These are phyloP conservation scores for Amphiprion clarkii DNA, from an alignment of 2,797 vertebrate genomes.

Conservation along the genomic window DNA sequence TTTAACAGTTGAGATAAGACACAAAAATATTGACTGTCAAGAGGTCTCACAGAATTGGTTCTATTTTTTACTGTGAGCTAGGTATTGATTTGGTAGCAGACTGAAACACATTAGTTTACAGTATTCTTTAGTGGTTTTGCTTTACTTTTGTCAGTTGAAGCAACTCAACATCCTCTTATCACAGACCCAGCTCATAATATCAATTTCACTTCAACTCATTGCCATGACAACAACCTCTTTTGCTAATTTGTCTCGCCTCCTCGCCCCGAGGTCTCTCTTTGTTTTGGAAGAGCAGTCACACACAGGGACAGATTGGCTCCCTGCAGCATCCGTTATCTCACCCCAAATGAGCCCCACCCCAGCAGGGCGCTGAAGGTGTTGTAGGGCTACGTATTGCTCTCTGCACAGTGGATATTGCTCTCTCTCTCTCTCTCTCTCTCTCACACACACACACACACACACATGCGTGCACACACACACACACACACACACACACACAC, in stretches of 20 bases:
- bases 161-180: constrained; percentile 9
- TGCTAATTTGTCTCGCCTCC: constrained; percentile 21
- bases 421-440: not conserved
- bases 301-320: constrained; percentile 41
- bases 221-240: constrained; percentile 60
- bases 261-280: constrained; percentile 4
- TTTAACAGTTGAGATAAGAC: not conserved
- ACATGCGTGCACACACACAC: not conserved
- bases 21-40: not conserved
- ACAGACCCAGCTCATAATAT: constrained; percentile 25
- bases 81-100: constrained; percentile 6
- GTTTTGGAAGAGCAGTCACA: constrained; percentile 34
- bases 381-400: constrained; percentile 32
- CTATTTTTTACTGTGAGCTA: not conserved
- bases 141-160: not conserved
- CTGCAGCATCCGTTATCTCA: constrained; percentile 52
- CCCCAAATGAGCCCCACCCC: constrained; percentile 64
- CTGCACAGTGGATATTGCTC: constrained; percentile 10
- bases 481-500: not conserved
- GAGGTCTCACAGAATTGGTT: not conserved
- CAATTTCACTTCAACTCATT: constrained; percentile 45
- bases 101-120: not conserved
- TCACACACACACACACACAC: too few species aligned
- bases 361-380: constrained; percentile 44
- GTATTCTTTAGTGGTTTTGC: not conserved